Conservation (phyloP, 2,797 vertebrate species). For the Sebastes steindachneri region DNA sequence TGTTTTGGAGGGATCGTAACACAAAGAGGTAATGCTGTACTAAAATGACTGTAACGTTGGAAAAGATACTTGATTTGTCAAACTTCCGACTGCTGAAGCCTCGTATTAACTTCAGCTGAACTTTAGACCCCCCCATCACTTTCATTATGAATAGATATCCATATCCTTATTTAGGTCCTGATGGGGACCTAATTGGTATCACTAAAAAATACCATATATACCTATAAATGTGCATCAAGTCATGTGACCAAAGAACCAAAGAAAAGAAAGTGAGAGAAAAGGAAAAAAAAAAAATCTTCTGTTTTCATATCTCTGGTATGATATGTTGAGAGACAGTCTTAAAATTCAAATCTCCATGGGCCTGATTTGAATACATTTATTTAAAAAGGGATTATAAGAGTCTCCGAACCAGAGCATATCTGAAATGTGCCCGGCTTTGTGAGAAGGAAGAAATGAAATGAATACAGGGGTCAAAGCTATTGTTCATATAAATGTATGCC, state of each 20-base stretch:
- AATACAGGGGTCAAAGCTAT: not conserved
- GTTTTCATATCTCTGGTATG: not conserved
- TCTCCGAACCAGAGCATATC: constrained; percentile 5
- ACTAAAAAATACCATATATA: not conserved
- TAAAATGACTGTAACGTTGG: not conserved
- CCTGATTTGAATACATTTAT: constrained; percentile 8
- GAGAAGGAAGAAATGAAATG: not conserved
- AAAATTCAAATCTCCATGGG: not conserved
- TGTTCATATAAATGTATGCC: not conserved
- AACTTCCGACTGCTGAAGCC: not conserved
- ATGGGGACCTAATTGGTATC: not conserved
- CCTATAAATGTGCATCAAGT: not conserved
- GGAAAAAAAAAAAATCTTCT: not conserved
- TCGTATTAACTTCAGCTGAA: not conserved
- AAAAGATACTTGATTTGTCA: not conserved
- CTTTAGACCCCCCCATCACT: not conserved
- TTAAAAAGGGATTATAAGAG: constrained; percentile 23
- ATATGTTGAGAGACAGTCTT: not conserved
- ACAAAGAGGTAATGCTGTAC: not conserved
- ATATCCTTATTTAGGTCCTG: not conserved
- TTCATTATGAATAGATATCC: not conserved
- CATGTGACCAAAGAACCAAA: not conserved
- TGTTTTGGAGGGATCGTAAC: not conserved
- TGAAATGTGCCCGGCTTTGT: constrained; percentile 14
- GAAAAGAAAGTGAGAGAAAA: not conserved